These are phyloP conservation scores for Nesidiocoris tenuis DNA, from an alignment of 2,888 invertebrate species.

Conservation along the genomic window DNA sequence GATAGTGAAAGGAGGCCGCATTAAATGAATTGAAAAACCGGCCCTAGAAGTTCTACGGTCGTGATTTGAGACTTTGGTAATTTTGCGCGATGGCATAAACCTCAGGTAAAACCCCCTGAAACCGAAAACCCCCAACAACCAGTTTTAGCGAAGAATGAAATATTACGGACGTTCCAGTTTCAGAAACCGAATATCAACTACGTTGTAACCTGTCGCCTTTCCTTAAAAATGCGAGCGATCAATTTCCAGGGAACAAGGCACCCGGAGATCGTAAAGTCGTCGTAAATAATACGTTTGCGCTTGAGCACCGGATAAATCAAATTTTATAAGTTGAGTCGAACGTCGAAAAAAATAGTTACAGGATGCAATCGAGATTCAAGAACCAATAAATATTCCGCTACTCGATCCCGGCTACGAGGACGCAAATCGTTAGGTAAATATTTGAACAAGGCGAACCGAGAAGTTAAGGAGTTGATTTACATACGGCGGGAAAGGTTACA, in stretches of 20 bases:
- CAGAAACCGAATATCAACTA: background rate
- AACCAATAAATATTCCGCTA: constrained; percentile 17
- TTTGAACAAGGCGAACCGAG: constrained; percentile 33
- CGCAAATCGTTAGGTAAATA: constrained; percentile 36
- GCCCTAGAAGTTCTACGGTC: too few species aligned
- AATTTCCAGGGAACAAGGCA: background rate
- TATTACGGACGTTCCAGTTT: background rate
- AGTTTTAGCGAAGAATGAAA: background rate
- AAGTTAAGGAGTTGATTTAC: constrained; percentile 27
- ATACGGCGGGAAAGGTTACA: background rate
- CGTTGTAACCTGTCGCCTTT: background rate
- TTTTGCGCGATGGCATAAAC: too few species aligned
- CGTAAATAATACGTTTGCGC: background rate
- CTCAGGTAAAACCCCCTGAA: too few species aligned
- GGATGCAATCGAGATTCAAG: background rate
- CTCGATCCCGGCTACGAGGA: constrained; percentile 6
- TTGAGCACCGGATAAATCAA: background rate
- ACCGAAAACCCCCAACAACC: too few species aligned
- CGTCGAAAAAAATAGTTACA: background rate
- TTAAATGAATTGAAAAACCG: too few species aligned
- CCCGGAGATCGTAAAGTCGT: background rate
- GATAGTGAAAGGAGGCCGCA: too few species aligned
- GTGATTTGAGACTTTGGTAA: too few species aligned
- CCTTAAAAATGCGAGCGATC: background rate
- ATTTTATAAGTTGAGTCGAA: background rate